Conservation (phyloP, 2,113 vertebrate species). For the Riparia riparia region DNA sequence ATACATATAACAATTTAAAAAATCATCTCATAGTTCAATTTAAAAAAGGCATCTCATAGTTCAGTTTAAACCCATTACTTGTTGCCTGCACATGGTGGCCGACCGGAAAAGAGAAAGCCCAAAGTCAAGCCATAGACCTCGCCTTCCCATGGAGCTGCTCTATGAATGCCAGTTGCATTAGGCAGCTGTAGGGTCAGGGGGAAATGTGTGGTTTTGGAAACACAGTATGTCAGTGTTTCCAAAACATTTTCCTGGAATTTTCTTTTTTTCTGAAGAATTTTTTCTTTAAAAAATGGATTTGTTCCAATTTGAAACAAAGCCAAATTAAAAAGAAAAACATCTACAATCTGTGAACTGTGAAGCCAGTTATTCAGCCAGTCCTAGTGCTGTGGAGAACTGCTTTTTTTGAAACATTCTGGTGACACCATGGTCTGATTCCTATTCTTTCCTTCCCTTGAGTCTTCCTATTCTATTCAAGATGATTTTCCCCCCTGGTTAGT, state of each 20-base stretch:
- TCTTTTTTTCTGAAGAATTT: constrained; percentile 27
- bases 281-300: constrained; percentile 57
- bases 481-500: neutral
- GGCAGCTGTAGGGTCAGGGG: constrained; percentile 61
- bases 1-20: neutral
- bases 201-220: constrained; percentile 67
- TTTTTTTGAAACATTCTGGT: neutral
- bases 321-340: constrained; percentile 27
- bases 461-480: neutral
- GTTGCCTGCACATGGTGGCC: neutral
- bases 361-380: neutral
- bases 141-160: neutral
- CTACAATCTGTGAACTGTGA: constrained; percentile 32
- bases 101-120: neutral
- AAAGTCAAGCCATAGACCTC: neutral
- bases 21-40: neutral
- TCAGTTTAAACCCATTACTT: neutral
- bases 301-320: constrained; percentile 53
- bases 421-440: neutral
- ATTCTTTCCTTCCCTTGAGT: neutral
- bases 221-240: constrained; percentile 70
- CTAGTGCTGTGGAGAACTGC: neutral
- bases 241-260: constrained; percentile 62
- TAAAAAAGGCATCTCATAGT: neutral
- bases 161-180: neutral